Conservation (phyloP, 2,113 vertebrate genomes). For the Nothoprocta perdicaria region DNA sequence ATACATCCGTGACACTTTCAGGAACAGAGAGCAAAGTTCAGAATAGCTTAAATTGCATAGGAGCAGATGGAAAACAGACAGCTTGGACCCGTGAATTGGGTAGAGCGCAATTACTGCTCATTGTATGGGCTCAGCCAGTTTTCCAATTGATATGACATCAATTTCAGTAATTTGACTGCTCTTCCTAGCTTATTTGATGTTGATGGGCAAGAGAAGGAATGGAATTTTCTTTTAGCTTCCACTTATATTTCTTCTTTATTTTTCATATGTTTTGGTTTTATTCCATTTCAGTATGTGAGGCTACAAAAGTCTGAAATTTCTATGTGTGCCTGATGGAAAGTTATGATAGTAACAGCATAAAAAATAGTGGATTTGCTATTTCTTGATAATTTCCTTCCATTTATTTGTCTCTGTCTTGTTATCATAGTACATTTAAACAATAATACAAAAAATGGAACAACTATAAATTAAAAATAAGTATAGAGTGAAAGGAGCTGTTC, state of each 20-base stretch:
- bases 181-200: conserved; percentile 45
- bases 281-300: not conserved
- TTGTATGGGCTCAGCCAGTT: conserved; percentile 37
- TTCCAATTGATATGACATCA: conserved; percentile 71
- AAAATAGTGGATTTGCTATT: not conserved
- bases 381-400: not conserved
- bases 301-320: not conserved
- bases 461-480: not conserved
- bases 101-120: conserved; percentile 63
- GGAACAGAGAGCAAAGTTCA: conserved; percentile 62
- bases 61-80: conserved; percentile 72
- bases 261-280: not conserved
- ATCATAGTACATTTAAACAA: not conserved
- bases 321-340: not conserved
- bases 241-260: not conserved
- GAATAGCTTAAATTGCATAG: conserved; percentile 75
- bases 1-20: conserved; percentile 62
- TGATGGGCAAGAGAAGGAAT: conserved; percentile 36
- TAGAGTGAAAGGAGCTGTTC: not conserved
- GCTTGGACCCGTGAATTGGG: conserved; percentile 52
- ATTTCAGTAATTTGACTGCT: conserved; percentile 70
- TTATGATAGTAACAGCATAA: not conserved
- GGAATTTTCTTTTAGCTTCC: conserved; percentile 3
- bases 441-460: not conserved
- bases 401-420: not conserved